Evolutionary conservation across 2,888 invertebrate genomes (phyloP), one percentile per base, ranked within the genome.

Genomic region (Spodoptera picta): DNA sequence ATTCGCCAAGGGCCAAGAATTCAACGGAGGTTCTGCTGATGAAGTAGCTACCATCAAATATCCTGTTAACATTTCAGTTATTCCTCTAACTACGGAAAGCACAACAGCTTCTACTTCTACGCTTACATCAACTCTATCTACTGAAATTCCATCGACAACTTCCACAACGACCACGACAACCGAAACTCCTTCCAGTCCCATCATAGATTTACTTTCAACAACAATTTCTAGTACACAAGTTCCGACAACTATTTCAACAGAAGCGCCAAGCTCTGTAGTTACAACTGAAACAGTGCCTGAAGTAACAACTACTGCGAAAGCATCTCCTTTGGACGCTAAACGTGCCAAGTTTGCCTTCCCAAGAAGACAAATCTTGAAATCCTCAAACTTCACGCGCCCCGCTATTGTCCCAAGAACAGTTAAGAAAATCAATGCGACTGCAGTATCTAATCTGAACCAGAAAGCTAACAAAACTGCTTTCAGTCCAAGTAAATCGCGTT

Each of bases 261-360:
- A 84, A 24, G 58, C 66, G 6, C 69, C 82, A 51, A 71, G 9
- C 36, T 36, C 36, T 36, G 36, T 36, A 7, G 36, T 83, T 4
- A 87, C 87, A 5, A 88, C 88, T 44, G 89, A 90, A 76, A 87
- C 84, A 0, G 58, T 81, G 9, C 79, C 84, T 2, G 90, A 90
- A 66, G 91, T 92, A 80, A 85, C 84, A 0, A 92, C 92, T 0
- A 92, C 92, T 0, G 70, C 72, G 2, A 92, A 89, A 83, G 69
- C 84, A 63, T 89, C 91, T 2, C 85, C 85, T 27, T 58, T 90
- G 5, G 90, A 92, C 51, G 81, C 85, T 14, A 95, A 92, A 74
- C 86, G 91, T 74, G 82, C 90, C 0, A 95, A 93, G 85, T 92
- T 91, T 50, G 88, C 87, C 6, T 93, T 95, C 65, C 92, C 92